Evolutionary conservation across 2,113 vertebrate species (phyloP).

Genomic region (Leptocoma aspasia): DNA sequence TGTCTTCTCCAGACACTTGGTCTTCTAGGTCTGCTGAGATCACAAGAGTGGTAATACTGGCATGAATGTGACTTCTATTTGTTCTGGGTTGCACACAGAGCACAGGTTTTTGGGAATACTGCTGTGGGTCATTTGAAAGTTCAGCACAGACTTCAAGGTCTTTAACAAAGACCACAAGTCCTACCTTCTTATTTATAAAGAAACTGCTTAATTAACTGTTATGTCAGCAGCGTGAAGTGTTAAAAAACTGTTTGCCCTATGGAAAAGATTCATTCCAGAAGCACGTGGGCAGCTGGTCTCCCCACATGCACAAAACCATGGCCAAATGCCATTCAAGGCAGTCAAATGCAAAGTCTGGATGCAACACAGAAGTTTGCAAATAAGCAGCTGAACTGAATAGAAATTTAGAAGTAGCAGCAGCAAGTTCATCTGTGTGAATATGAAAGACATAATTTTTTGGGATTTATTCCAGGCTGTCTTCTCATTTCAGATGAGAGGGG

Average conservation of each 20-base stretch:
- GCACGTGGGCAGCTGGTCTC: neutral
- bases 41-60: accelerated
- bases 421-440: neutral
- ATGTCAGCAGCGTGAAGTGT: neutral
- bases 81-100: neutral
- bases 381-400: neutral
- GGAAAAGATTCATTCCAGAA: neutral
- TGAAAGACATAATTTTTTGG: neutral
- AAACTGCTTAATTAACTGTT: neutral
- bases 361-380: neutral
- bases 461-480: neutral
- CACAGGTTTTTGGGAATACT: neutral
- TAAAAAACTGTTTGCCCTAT: neutral
- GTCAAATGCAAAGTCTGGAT: neutral
- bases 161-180: neutral
- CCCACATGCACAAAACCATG: neutral
- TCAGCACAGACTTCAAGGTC: neutral
- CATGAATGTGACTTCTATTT: accelerated
- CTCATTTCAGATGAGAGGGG: neutral
- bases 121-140: neutral
- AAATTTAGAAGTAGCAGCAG: neutral
- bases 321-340: neutral
- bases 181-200: neutral
- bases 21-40: neutral
- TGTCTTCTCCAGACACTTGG: neutral